These are phyloP conservation scores for Pseudorhiza aurosa DNA, from an alignment of 30 jellyfish, hydroid and myxozoan species.

Conservation along the genomic window DNA sequence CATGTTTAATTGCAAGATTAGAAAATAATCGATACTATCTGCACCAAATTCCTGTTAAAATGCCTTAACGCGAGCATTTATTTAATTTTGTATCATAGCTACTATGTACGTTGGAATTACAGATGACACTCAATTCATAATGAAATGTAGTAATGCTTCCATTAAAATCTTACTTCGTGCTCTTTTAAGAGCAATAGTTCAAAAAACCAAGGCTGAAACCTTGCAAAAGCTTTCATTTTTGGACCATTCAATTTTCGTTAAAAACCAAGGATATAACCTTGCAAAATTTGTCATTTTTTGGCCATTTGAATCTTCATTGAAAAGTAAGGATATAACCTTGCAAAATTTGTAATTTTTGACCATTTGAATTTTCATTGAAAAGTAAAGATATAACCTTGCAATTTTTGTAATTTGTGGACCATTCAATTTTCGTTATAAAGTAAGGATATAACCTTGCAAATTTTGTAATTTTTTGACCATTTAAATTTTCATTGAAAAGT, in stretches of 20 bases:
- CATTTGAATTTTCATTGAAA: neutral
- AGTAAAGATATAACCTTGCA: conserved; percentile 5
- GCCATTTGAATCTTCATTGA: neutral
- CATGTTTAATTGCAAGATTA: too few relatives aligned
- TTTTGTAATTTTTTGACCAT: neutral
- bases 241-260: neutral
- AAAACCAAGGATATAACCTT: neutral
- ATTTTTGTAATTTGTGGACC: neutral
- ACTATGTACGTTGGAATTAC: too few relatives aligned
- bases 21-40: too few relatives aligned
- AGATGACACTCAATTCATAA: too few relatives aligned
- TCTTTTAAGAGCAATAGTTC: too few relatives aligned
- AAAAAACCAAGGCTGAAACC: neutral
- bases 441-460: neutral
- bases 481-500: neutral
- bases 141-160: too few relatives aligned
- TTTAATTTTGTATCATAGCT: too few relatives aligned
- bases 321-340: neutral
- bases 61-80: too few relatives aligned
- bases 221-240: neutral
- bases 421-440: neutral
- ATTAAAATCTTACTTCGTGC: too few relatives aligned
- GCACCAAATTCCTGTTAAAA: too few relatives aligned
- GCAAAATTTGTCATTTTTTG: neutral
- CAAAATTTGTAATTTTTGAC: neutral